Base-by-base conservation (phyloP, 2,888 invertebrate species). In the Meloe dianella region DNA sequence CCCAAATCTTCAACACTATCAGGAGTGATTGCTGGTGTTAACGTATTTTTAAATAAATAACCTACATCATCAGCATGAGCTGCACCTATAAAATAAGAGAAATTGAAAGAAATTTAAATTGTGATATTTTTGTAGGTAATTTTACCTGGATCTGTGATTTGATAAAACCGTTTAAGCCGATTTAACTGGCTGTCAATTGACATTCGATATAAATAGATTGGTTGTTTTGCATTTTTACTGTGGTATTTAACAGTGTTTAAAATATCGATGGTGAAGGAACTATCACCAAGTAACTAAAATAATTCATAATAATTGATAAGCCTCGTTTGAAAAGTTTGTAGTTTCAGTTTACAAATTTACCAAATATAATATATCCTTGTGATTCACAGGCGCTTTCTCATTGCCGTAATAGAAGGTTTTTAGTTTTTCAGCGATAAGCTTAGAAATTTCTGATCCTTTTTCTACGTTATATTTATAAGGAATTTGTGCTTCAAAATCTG, bases 381-480 rank as follows among this genome's bases (percentile, higher is more conserved):
- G 3, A 8, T 10, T 9, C 27, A 27, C 4, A 35, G 30, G 12
- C 3, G 12, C 38, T 14, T 20, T 14, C 3, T 63, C 38, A 8
- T 57, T 10, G 8, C 35, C 17, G 47, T 30, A 58, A 29, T 86
- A 85, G 10, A 80, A 77, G 17, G 83, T 64, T 59, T 82, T 83
- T 12, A 87, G 78, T 69, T 79, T 78, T 2, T 80, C 74, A 1
- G 85, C 86, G 47, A 84, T 78, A 63, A 75, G 67, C 61, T 73
- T 75, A 6, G 76, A 74, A 60, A 70, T 63, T 47, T 72, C 63
- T 32, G 70, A 74, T 14, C 74, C 77, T 51, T 69, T 64, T 9
- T 71, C 61, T 24, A 79, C 59, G 32, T 74, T 76, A 22, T 79
- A 63, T 57, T 73, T 69, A 60, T 73, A 72, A 0, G 80, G 79